Conservation (phyloP, 1,140 invertebrate genomes). For the Idris sp. region DNA sequence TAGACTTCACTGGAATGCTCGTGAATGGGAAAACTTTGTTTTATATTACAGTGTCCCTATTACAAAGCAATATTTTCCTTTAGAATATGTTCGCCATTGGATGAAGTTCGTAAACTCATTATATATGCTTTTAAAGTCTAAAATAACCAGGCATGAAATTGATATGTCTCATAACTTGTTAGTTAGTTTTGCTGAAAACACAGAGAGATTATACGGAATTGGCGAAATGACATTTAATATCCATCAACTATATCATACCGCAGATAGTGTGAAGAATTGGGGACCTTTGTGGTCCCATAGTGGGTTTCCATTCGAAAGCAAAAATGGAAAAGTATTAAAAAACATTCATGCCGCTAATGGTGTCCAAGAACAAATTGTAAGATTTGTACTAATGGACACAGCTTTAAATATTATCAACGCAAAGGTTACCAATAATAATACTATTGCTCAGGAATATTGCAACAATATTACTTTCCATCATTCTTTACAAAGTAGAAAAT, state of each 20-base stretch:
- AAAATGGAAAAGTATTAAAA: constrained; percentile 23
- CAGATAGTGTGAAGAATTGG: constrained; percentile 24
- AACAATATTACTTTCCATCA: not conserved
- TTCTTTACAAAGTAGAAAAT: too few species aligned
- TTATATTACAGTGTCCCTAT: constrained; percentile 37
- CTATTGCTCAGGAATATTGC: not conserved
- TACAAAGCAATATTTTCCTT: not conserved
- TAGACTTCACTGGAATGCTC: constrained; percentile 24
- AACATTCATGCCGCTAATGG: constrained; percentile 36
- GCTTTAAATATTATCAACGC: constrained; percentile 8
- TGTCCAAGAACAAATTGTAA: constrained; percentile 24
- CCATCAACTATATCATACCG: constrained; percentile 26
- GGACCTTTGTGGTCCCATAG: constrained; percentile 27
- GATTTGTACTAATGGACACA: constrained; percentile 5
- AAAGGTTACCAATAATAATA: not conserved
- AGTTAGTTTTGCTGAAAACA: not conserved
- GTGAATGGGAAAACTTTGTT: constrained; percentile 31
- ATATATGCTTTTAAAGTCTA: not conserved
- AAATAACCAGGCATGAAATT: constrained; percentile 1
- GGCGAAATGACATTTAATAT: constrained; percentile 33
- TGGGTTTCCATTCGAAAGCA: constrained; percentile 33
- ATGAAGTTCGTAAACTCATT: not conserved
- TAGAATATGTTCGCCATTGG: constrained; percentile 22
- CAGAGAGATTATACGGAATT: constrained; percentile 2
- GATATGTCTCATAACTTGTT: not conserved